A percentile compares a stretch with the other conserved stretches of the same genome.
These are phyloP conservation scores for Sebastes hubbsi DNA, from an alignment of 2,797 vertebrate genomes.

Conservation along the genomic window DNA sequence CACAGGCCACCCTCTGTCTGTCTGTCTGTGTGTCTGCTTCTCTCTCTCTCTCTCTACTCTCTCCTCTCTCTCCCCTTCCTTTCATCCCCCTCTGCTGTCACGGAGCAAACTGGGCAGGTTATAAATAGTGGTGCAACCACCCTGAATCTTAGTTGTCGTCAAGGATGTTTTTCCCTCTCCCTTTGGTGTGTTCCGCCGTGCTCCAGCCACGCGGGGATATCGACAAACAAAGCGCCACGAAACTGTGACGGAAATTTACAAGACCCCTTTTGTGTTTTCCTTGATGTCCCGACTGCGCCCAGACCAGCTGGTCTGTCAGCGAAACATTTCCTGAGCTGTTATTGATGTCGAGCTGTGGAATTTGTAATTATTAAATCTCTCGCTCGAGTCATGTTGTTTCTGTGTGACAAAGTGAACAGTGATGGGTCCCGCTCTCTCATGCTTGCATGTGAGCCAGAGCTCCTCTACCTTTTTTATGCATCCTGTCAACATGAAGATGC, in stretches of 20 bases:
- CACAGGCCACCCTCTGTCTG: constrained; percentile 56
- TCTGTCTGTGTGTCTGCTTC: constrained; percentile 46
- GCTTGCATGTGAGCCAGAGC: background rate
- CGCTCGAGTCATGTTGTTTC: background rate
- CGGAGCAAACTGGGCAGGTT: constrained; percentile 72
- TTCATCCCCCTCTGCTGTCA: constrained; percentile 69
- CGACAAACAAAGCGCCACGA: constrained; percentile 47
- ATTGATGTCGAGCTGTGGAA: background rate
- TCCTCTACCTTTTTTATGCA: background rate
- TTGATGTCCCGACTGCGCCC: constrained; percentile 4
- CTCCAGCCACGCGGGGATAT: constrained; percentile 47
- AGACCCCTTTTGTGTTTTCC: constrained; percentile 16
- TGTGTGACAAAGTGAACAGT: background rate
- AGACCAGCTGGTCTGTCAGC: constrained; percentile 31
- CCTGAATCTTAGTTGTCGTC: constrained; percentile 73
- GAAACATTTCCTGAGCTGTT: constrained; percentile 40
- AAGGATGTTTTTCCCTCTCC: constrained; percentile 70
- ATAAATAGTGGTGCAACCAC: constrained; percentile 80
- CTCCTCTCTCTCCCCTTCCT: constrained; percentile 20
- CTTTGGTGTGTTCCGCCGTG: constrained; percentile 49
- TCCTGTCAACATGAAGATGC: constrained; percentile 17
- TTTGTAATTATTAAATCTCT: constrained; percentile 22
- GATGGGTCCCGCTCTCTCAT: background rate
- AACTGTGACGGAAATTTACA: constrained; percentile 55
- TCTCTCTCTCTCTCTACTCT: background rate